Percentiles rank a stretch among this genome's conserved stretches.
phyloP scores from a whole-genome alignment of 2,797 vertebrate species.

The Gambusia yucatana region DNA sequence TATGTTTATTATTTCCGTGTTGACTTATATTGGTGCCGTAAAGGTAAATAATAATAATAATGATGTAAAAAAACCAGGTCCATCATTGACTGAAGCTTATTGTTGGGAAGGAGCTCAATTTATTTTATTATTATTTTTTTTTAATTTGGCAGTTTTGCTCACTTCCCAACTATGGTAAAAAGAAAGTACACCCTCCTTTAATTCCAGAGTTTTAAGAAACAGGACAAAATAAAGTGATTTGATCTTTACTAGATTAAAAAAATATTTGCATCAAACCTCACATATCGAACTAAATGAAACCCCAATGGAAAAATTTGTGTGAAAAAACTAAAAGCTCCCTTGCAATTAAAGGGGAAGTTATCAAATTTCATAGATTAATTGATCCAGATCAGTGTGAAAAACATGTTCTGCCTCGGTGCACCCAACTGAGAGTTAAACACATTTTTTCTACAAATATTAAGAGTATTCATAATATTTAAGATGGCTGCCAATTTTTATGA shows the following conservation, averaged over 20 bases:
- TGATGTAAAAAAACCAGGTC: neutral
- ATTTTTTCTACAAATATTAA: too few species aligned
- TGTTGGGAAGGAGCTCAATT: neutral
- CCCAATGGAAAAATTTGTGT: neutral
- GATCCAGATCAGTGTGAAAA: neutral
- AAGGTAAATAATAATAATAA: neutral
- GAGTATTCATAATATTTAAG: too few species aligned
- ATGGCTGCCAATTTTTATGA: too few species aligned
- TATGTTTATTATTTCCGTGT: neutral
- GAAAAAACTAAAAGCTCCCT: neutral
- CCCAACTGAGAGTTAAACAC: too few species aligned
- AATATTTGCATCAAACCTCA: neutral
- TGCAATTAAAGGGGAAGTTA: neutral
- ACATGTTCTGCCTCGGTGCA: neutral
- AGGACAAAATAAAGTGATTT: neutral
- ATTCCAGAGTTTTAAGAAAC: neutral
- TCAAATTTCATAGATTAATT: neutral
- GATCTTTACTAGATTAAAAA: neutral
- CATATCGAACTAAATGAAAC: neutral
- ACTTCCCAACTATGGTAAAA: neutral
- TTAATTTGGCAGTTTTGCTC: neutral
- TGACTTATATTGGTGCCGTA: neutral
- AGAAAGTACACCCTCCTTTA: neutral
- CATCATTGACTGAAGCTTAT: neutral
- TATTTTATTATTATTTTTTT: neutral